These are phyloP conservation scores for Ectemnius cavifrons DNA, from an alignment of 2,888 invertebrate genomes.

Conservation along the genomic window DNA sequence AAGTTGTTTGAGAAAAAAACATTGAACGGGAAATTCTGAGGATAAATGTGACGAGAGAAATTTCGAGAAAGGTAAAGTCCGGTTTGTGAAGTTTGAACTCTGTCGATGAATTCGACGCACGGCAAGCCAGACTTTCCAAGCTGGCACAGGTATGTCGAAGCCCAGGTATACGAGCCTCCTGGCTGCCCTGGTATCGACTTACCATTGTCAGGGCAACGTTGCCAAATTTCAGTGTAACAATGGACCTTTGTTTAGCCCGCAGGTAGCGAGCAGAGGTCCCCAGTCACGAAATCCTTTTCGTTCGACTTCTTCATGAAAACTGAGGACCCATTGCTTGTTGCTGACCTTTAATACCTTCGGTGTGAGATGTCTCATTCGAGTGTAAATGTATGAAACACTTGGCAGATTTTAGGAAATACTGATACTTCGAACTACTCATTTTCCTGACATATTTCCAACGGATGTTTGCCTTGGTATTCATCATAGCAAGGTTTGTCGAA, in stretches of 20 bases:
- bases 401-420: no score
- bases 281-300: constrained; percentile 26
- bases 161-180: constrained; percentile 59
- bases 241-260: constrained; percentile 62
- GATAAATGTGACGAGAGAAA: neutral
- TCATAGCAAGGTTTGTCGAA: no score
- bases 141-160: constrained; percentile 49
- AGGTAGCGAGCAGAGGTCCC: constrained; percentile 37
- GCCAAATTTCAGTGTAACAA: constrained; percentile 70
- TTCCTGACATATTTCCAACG: no score
- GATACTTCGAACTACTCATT: no score
- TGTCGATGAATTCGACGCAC: constrained; percentile 27
- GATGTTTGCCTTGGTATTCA: no score
- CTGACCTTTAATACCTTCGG: no score
- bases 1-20: neutral
- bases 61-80: neutral
- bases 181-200: constrained; percentile 68
- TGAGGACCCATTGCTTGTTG: neutral
- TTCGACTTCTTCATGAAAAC: constrained; percentile 39
- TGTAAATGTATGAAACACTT: no score
- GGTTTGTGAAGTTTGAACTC: neutral
- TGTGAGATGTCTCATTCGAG: no score
- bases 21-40: neutral
- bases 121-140: constrained; percentile 28
- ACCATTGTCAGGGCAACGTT: constrained; percentile 70